These are phyloP conservation scores for Rhabdomys dilectus DNA, from an alignment of 2,113 vertebrate genomes.

Conservation along the genomic window DNA sequence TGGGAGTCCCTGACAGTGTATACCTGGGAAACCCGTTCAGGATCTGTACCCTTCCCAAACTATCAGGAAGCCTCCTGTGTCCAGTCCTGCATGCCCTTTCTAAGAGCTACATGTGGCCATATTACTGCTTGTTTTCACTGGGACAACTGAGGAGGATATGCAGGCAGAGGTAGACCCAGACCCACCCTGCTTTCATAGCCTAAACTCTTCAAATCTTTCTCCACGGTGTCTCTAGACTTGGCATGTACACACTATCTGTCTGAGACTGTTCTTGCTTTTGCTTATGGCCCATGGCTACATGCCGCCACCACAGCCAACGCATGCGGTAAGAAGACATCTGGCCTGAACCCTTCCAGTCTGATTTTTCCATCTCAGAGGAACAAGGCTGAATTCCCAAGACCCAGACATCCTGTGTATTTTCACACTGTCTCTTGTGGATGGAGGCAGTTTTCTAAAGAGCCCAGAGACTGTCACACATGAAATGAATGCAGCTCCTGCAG, in stretches of 20 bases:
- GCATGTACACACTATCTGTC: not conserved
- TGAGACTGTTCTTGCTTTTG: not conserved
- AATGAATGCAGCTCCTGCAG: not conserved
- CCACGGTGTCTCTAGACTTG: not conserved
- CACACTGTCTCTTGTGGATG: not conserved
- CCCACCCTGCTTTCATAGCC: not conserved
- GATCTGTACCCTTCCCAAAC: not conserved
- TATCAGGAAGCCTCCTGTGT: not conserved
- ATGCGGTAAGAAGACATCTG: not conserved
- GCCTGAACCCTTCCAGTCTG: not conserved
- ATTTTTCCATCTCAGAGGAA: not conserved
- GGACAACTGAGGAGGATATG: not conserved
- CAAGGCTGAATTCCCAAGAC: not conserved
- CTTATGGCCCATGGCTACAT: not conserved
- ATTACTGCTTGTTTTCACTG: not conserved
- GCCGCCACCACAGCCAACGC: not conserved
- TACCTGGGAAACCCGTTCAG: not conserved
- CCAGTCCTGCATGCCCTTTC: not conserved
- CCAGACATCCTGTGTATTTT: not conserved
- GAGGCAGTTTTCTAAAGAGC: constrained; percentile 20
- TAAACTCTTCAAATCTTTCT: not conserved
- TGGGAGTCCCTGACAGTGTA: not conserved
- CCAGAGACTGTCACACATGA: not conserved
- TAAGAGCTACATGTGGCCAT: not conserved
- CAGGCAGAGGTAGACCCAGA: not conserved